A percentile compares a stretch with the other conserved stretches of the same genome.
Conservation (phyloP, 1,140 invertebrate genomes). For the Ceratosolen fusciceps region DNA sequence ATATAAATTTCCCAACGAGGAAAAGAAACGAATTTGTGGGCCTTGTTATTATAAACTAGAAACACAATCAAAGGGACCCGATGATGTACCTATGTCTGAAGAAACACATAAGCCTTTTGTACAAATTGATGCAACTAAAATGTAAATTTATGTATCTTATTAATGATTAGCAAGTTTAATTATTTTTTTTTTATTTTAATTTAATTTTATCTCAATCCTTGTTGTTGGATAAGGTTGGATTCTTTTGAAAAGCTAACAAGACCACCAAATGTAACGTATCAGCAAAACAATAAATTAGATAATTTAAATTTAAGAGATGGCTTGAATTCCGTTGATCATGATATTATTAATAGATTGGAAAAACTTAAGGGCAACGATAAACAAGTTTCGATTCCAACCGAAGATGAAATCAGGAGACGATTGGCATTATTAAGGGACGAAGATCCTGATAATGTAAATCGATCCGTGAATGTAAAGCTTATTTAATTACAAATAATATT, state of each 20-base stretch:
- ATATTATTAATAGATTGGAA: conserved; percentile 64
- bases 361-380: conserved; percentile 65
- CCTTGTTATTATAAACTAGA: conserved; percentile 61
- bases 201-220: no score
- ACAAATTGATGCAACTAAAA: conserved; percentile 63
- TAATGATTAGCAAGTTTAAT: neutral
- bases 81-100: conserved; percentile 44
- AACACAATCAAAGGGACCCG: conserved; percentile 35
- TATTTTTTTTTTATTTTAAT: neutral
- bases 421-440: conserved; percentile 64
- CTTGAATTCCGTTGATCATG: conserved; percentile 64
- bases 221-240: conserved; percentile 58
- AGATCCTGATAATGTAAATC: conserved; percentile 51
- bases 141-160: conserved; percentile 52
- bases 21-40: conserved; percentile 63
- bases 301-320: conserved; percentile 63
- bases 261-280: conserved; percentile 67
- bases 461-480: conserved; percentile 53
- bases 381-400: conserved; percentile 54
- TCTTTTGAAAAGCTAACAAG: conserved; percentile 66
- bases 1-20: conserved; percentile 58
- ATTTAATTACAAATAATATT: neutral
- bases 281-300: conserved; percentile 59
- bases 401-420: conserved; percentile 65
- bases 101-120: conserved; percentile 50